Conservation (phyloP, 2,797 vertebrate genomes). For the Eremophila alpestris region DNA sequence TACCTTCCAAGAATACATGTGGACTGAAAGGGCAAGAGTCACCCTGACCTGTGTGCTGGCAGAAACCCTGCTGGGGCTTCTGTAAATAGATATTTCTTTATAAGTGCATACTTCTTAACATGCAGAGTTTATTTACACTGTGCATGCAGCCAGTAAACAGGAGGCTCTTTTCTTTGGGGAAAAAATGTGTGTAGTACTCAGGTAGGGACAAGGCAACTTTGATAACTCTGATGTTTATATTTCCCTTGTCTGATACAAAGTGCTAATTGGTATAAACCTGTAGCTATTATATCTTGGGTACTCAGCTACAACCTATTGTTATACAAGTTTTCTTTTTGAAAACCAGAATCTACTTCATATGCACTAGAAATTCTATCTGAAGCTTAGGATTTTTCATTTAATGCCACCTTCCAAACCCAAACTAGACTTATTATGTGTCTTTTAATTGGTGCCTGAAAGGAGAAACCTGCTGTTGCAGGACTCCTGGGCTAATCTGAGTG, state of each 20-base stretch:
- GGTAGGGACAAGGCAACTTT: background rate
- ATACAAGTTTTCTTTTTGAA: background rate
- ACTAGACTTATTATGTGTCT: background rate
- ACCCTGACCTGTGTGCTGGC: background rate
- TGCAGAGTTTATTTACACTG: background rate
- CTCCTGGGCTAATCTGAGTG: background rate
- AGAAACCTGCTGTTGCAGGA: background rate
- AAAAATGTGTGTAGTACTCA: background rate
- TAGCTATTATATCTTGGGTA: background rate
- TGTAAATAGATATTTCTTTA: background rate
- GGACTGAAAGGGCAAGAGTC: background rate
- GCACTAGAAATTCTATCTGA: background rate
- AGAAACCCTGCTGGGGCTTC: background rate
- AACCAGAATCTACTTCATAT: background rate
- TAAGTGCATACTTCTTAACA: background rate
- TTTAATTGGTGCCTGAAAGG: background rate
- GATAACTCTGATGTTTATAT: background rate
- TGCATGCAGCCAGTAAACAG: background rate
- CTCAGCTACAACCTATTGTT: background rate
- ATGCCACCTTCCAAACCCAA: background rate
- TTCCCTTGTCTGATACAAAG: background rate
- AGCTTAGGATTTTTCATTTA: background rate
- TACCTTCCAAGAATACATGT: background rate
- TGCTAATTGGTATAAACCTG: background rate
- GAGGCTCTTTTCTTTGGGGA: background rate